Conservation (phyloP, 2,888 invertebrate species). For the Branchipolynoe longqiensis region DNA sequence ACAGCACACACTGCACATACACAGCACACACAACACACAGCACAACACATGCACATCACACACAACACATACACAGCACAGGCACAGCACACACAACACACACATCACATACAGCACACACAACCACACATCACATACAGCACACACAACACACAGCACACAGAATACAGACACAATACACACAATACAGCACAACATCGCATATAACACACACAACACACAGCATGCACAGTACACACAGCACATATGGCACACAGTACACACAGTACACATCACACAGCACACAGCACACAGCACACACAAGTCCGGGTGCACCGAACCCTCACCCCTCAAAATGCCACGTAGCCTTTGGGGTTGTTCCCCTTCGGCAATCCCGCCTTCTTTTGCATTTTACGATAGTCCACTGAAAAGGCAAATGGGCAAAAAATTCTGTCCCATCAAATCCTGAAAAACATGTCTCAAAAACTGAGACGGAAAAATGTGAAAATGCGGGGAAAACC, state of each 20-base stretch:
- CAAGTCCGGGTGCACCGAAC: background rate
- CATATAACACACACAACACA: background rate
- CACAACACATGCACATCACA: too few relatives aligned
- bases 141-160: too few relatives aligned
- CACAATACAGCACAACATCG: background rate
- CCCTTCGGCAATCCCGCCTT: conserved; percentile 1
- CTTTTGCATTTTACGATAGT: conserved; percentile 39
- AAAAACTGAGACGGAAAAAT: too few relatives aligned
- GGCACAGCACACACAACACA: too few relatives aligned
- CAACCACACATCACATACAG: too few relatives aligned
- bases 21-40: too few relatives aligned
- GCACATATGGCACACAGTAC: background rate
- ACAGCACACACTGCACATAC: too few relatives aligned
- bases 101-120: too few relatives aligned
- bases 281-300: background rate
- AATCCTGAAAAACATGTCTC: too few relatives aligned
- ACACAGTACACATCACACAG: background rate
- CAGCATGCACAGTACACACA: background rate
- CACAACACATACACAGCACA: too few relatives aligned
- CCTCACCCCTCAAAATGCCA: conserved; percentile 31
- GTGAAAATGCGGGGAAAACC: too few relatives aligned
- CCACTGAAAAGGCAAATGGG: conserved; percentile 20
- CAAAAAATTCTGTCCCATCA: background rate
- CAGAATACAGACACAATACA: background rate
- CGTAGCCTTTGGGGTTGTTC: conserved; percentile 27